phyloP scores from a whole-genome alignment of 2,797 vertebrate species.

The Antrozous pallidus region DNA sequence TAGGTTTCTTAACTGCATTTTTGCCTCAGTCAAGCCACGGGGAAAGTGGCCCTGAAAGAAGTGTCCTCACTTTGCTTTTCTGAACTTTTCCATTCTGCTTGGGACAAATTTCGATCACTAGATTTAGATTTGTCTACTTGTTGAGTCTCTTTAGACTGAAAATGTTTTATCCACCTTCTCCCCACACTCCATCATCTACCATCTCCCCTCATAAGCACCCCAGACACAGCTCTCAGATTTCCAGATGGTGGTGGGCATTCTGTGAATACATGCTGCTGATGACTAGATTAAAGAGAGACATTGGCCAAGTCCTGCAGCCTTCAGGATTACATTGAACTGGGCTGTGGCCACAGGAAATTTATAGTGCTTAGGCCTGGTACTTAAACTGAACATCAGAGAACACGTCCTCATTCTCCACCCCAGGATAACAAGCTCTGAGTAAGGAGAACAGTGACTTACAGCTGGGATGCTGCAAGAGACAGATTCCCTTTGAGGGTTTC shows the following conservation, averaged over 20 bases:
- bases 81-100: not conserved
- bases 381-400: not conserved
- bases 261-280: not conserved
- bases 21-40: not conserved
- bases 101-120: not conserved
- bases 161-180: not conserved
- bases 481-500: not conserved
- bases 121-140: not conserved
- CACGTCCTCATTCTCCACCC: not conserved
- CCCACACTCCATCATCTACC: not conserved
- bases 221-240: not conserved
- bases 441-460: not conserved
- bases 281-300: not conserved
- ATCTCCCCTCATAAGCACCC: not conserved
- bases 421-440: not conserved
- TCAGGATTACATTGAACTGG: not conserved
- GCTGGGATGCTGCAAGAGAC: not conserved
- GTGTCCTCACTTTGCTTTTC: not conserved
- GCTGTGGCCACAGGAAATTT: not conserved
- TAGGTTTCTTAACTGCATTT: not conserved
- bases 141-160: not conserved
- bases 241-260: not conserved
- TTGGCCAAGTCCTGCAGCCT: not conserved
- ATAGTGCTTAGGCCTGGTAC: not conserved
- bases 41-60: not conserved